Evolutionary conservation across 1,140 invertebrate species (phyloP).

Genomic region (Cyclargus thomasi): DNA sequence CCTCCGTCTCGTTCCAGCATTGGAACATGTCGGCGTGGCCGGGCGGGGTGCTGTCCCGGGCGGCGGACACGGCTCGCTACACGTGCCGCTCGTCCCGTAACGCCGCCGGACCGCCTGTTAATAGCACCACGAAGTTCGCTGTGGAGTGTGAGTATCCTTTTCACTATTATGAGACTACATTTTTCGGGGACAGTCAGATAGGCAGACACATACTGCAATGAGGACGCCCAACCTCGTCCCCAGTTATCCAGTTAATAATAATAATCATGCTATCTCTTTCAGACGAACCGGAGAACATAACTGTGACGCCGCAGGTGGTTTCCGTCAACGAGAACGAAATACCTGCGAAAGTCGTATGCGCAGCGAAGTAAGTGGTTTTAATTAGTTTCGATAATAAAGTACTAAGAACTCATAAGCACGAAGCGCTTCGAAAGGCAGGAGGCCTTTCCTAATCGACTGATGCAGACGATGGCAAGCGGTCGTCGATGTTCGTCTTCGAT

Average conservation of each 20-base stretch:
- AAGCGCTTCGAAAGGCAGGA: too few species aligned
- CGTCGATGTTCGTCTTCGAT: too few species aligned
- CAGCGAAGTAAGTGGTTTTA: constrained; percentile 77
- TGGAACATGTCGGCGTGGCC: constrained; percentile 90
- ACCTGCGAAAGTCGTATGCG: constrained; percentile 85
- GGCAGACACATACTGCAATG: too few species aligned
- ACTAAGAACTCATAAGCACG: too few species aligned
- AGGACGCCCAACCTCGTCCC: too few species aligned
- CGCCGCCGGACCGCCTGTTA: constrained; percentile 82
- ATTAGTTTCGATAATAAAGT: too few species aligned
- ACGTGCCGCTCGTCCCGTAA: constrained; percentile 88
- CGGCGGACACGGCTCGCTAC: constrained; percentile 87
- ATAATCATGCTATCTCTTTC: constrained; percentile 28
- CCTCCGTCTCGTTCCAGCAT: constrained; percentile 47
- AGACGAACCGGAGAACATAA: constrained; percentile 92
- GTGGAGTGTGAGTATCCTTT: constrained; percentile 89
- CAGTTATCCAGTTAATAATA: not conserved
- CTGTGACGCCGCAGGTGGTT: constrained; percentile 81
- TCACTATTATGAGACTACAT: too few species aligned
- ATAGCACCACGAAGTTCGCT: constrained; percentile 86
- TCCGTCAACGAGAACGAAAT: constrained; percentile 86
- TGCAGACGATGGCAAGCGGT: too few species aligned
- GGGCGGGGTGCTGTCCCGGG: constrained; percentile 82
- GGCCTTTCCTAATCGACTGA: too few species aligned
- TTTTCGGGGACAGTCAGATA: too few species aligned